Evolutionary conservation across 2,888 invertebrate genomes (phyloP).

Genomic region (Pristionchus exspectatus): DNA sequence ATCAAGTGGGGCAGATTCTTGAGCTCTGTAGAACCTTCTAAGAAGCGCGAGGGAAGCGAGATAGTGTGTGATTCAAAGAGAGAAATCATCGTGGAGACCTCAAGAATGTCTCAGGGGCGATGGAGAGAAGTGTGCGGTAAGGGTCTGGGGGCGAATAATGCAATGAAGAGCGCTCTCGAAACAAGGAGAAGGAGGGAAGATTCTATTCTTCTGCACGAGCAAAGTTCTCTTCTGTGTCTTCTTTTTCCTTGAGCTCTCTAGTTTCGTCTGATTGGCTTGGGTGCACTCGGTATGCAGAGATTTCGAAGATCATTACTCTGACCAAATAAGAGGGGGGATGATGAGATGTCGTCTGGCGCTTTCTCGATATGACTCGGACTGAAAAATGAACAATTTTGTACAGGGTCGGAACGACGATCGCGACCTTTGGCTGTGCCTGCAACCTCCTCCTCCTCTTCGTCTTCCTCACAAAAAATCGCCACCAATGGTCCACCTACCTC

Average conservation of each 20-base stretch:
- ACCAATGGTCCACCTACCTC: slow-evolving; percentile 38
- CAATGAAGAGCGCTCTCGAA: slow-evolving; percentile 42
- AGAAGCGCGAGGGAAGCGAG: not conserved
- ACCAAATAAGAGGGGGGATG: no score
- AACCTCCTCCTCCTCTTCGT: slow-evolving; percentile 67
- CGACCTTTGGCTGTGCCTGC: slow-evolving; percentile 64
- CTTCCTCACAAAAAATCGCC: slow-evolving; percentile 56
- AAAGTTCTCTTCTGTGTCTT: not conserved
- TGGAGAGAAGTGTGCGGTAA: not conserved
- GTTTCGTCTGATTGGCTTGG: not conserved
- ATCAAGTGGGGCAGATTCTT: not conserved
- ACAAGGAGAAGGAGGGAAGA: not conserved
- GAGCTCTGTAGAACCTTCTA: no score
- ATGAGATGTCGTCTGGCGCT: no score
- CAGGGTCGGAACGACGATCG: slow-evolving; percentile 66
- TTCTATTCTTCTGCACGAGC: slow-evolving; percentile 38
- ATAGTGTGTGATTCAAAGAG: not conserved
- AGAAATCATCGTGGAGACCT: not conserved
- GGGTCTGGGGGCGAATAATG: slow-evolving; percentile 16
- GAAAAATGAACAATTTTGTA: slow-evolving; percentile 1
- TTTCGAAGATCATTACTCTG: not conserved
- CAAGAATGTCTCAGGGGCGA: not conserved
- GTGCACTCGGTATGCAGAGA: not conserved
- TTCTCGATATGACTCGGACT: no score
- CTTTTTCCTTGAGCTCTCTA: not conserved